Conservation (phyloP, 2,797 vertebrate genomes). For the Sphaeramia orbicularis region DNA sequence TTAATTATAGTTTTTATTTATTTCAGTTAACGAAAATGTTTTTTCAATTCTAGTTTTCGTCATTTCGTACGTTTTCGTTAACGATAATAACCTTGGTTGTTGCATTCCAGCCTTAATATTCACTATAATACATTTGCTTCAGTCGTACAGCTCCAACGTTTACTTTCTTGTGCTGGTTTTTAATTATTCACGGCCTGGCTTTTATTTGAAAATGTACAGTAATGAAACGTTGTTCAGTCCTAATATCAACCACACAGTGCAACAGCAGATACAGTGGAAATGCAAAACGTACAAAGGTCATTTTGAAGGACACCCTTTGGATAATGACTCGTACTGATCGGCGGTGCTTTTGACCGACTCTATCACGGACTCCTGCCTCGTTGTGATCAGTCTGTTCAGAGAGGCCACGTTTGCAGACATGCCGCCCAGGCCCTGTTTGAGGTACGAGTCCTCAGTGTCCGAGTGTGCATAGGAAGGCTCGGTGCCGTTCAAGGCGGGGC, state of each 20-base stretch:
- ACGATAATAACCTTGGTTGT: too few relatives aligned
- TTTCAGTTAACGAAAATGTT: too few relatives aligned
- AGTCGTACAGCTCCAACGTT: not conserved
- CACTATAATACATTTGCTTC: not conserved
- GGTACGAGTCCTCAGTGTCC: slow-evolving; percentile 86
- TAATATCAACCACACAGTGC: slow-evolving; percentile 89
- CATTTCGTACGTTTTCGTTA: too few relatives aligned
- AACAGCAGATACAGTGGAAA: slow-evolving; percentile 91
- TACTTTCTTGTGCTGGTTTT: not conserved
- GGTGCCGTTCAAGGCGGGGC: slow-evolving; percentile 56
- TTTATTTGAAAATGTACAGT: slow-evolving; percentile 16
- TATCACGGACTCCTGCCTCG: slow-evolving; percentile 88
- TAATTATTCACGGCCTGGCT: not conserved
- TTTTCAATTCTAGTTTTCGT: too few relatives aligned
- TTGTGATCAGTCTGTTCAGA: slow-evolving; percentile 88
- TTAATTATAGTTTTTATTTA: too few relatives aligned
- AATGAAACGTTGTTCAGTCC: slow-evolving; percentile 18
- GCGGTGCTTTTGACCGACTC: slow-evolving; percentile 87
- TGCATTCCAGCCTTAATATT: not conserved
- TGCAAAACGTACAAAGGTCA: slow-evolving; percentile 84
- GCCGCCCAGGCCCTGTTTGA: slow-evolving; percentile 87
- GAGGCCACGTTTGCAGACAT: slow-evolving; percentile 88
- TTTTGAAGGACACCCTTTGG: slow-evolving; percentile 81
- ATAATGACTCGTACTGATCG: slow-evolving; percentile 74
- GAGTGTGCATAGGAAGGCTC: slow-evolving; percentile 81